Conservation (phyloP, 2,888 invertebrate species). For the Pycnomerus fuliginosus region DNA sequence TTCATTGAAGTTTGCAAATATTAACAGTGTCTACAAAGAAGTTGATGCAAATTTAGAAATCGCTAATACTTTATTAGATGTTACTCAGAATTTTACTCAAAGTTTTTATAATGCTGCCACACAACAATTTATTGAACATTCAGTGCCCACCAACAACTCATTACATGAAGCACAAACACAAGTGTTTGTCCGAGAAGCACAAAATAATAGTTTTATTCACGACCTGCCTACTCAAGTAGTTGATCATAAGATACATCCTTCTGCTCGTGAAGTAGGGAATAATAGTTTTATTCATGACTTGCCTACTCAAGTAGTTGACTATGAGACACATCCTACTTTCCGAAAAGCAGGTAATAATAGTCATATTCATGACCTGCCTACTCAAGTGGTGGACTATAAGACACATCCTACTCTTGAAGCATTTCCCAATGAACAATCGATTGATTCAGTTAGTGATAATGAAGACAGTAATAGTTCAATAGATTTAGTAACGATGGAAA, state of each 20-base stretch:
- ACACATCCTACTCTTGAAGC: neutral
- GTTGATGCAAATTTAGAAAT: neutral
- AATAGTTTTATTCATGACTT: neutral
- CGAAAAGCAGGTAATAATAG: neutral
- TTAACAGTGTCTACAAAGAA: conserved; percentile 25
- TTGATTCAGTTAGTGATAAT: too few species aligned
- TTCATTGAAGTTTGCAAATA: conserved; percentile 39
- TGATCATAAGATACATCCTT: neutral
- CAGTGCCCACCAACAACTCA: too few species aligned
- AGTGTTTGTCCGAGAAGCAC: too few species aligned
- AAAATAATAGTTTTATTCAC: too few species aligned
- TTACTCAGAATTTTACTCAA: conserved; percentile 34
- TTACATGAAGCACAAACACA: too few species aligned
- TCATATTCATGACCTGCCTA: neutral
- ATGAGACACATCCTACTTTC: too few species aligned
- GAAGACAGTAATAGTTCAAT: too few species aligned
- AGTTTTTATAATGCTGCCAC: conserved; percentile 36
- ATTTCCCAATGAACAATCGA: too few species aligned
- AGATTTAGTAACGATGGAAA: neutral
- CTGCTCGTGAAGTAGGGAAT: neutral
- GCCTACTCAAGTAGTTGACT: neutral
- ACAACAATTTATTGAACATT: conserved; percentile 23
- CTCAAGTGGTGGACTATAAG: neutral
- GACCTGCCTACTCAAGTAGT: conserved; percentile 28
- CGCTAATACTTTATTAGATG: conserved; percentile 11